phyloP scores from a whole-genome alignment of 2,797 vertebrate species.

The Trachops cirrhosus region DNA sequence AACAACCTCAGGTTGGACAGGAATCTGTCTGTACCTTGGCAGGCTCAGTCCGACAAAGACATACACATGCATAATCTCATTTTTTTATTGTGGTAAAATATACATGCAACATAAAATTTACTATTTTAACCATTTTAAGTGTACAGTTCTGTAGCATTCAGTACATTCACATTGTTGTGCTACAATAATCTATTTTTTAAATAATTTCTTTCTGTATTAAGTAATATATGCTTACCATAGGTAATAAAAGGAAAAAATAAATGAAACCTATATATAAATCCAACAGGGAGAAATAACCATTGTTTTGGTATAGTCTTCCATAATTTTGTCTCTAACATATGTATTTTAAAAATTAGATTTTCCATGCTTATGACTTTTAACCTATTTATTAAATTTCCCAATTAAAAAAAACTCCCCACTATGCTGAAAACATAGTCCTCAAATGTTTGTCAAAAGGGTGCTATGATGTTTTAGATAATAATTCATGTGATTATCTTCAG shows the following conservation, averaged over 20 bases:
- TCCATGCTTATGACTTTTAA: not conserved
- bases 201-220: not conserved
- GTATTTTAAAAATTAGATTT: not conserved
- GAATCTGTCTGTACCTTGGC: not conserved
- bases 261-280: not conserved
- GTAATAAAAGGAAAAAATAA: not conserved
- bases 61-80: not conserved
- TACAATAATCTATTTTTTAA: not conserved
- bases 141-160: not conserved
- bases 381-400: not conserved
- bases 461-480: constrained; percentile 76
- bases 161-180: not conserved
- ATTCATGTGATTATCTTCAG: constrained; percentile 68
- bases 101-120: not conserved
- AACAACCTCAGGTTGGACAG: not conserved
- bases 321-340: not conserved
- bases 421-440: not conserved
- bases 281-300: not conserved
- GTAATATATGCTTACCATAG: not conserved
- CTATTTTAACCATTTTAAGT: not conserved
- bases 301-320: not conserved
- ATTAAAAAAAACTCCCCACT: not conserved
- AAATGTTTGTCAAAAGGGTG: constrained; percentile 75
- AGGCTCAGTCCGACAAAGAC: not conserved
- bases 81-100: not conserved